phyloP scores from a whole-genome alignment of 2,113 vertebrate genomes.

The Thymallus thymallus region DNA sequence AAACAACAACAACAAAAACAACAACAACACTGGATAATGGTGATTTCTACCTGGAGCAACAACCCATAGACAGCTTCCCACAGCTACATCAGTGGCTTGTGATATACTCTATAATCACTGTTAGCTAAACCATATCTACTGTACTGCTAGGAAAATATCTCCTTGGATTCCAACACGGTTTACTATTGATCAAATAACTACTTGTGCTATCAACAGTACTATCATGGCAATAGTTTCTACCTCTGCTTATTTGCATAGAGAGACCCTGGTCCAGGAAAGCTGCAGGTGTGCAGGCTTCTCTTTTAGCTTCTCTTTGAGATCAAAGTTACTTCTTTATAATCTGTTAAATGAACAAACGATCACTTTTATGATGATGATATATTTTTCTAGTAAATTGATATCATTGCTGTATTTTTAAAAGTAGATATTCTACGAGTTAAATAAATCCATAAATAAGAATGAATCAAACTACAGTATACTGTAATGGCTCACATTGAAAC shows the following conservation, averaged over 20 bases:
- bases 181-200: neutral
- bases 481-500: conserved; percentile 72
- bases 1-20: conserved; percentile 33
- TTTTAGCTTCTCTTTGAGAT: no score
- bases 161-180: neutral
- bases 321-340: neutral
- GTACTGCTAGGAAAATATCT: neutral
- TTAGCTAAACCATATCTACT: neutral
- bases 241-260: no score
- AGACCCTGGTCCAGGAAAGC: no score
- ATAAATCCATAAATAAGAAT: conserved; percentile 45
- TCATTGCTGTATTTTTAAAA: conserved; percentile 25
- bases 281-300: no score
- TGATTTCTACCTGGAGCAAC: neutral
- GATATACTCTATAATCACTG: neutral
- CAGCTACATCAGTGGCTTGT: no score
- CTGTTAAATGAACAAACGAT: neutral
- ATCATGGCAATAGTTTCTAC: neutral
- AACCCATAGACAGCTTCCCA: no score
- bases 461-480: conserved; percentile 21
- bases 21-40: conserved; percentile 15
- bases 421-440: conserved; percentile 53
- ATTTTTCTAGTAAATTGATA: conserved; percentile 56
- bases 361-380: conserved; percentile 6
- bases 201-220: neutral